phyloP scores from a whole-genome alignment of 1,140 invertebrate species.

The Tetraneura akinire region DNA sequence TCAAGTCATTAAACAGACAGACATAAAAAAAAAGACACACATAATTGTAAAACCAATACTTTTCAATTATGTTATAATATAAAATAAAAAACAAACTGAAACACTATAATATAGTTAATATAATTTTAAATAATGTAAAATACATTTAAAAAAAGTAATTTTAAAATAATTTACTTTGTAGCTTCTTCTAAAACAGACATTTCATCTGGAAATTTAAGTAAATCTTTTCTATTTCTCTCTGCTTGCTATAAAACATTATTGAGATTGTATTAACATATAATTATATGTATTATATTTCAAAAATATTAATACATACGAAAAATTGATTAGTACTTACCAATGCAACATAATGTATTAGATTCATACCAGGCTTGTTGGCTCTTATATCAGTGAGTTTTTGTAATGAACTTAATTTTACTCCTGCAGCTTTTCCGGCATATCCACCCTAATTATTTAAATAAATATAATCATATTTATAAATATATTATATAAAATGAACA shows the following conservation, averaged over 20 bases:
- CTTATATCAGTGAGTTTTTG: slow-evolving; percentile 94
- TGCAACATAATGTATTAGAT: slow-evolving; percentile 93
- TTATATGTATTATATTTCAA: background rate
- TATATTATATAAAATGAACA: no score
- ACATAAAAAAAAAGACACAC: no score
- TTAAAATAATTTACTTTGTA: slow-evolving; percentile 69
- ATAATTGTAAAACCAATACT: no score
- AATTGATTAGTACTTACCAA: slow-evolving; percentile 65
- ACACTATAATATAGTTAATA: no score
- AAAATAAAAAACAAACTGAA: no score
- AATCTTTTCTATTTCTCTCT: slow-evolving; percentile 77
- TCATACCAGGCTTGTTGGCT: slow-evolving; percentile 96
- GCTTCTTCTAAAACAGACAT: slow-evolving; percentile 82
- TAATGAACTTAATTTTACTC: slow-evolving; percentile 90
- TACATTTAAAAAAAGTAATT: slow-evolving; percentile 51
- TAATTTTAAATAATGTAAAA: no score
- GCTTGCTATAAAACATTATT: slow-evolving; percentile 69
- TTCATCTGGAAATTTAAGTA: slow-evolving; percentile 79
- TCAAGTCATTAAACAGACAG: no score
- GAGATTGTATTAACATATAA: no score
- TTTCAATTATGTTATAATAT: no score
- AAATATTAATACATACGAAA: background rate
- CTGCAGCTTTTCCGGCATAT: slow-evolving; percentile 96
- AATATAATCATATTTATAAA: background rate
- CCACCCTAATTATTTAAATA: slow-evolving; percentile 70